Base-by-base conservation (phyloP, 2,113 vertebrate genomes). In the Oreotrochilus melanogaster region DNA sequence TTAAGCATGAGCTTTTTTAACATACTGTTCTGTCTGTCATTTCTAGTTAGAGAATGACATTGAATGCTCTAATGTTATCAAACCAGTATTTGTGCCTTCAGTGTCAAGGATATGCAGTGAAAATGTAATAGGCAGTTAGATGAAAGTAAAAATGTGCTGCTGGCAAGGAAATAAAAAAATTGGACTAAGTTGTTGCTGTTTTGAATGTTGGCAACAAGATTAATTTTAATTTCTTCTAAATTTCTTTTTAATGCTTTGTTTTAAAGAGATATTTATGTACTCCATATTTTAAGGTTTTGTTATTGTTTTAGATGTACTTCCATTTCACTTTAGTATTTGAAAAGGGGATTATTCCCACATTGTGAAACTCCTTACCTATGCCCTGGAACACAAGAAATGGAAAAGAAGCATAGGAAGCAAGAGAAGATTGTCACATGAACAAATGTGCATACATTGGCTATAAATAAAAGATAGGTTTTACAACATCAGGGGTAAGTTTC, bases 221-320 rank as follows among this genome's bases (percentile, higher is more conserved):
- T n/a, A 86, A 83, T 92, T 88, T 89, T 86, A 65, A 80, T 92
- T 86, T 95, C 45, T 96, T 3, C n/a, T n/a, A n/a, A n/a, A n/a
- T n/a, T n/a, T n/a, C n/a, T n/a, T n/a, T n/a, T n/a, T n/a, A n/a
- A 2, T 65, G 43, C 47, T 53, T 96, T 11, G 3, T 85, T 88
- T 64, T 60, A 35, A 76, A 70, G 75, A 90, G 42, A 64, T 39
- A 5, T 66, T 78, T 54, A 80, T 71, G 51, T 56, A 89, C 67
- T 83, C 48, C 28, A 17, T 86, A 56, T 76, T 65, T 86, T 84
- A 80, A 82, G 39, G 71, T 86, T 73, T 31, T 18, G 33, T 78
- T 74, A 10, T 76, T 81, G 43, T n/a, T 86, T 66, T 39, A 89
- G 61, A 39, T 70, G 31, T 80, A 17, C 18, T 89, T 80, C 54